A percentile compares a stretch with the other conserved stretches of the same genome.
Conservation (phyloP, 2,113 vertebrate species). For the Dipodomys stephensi region DNA sequence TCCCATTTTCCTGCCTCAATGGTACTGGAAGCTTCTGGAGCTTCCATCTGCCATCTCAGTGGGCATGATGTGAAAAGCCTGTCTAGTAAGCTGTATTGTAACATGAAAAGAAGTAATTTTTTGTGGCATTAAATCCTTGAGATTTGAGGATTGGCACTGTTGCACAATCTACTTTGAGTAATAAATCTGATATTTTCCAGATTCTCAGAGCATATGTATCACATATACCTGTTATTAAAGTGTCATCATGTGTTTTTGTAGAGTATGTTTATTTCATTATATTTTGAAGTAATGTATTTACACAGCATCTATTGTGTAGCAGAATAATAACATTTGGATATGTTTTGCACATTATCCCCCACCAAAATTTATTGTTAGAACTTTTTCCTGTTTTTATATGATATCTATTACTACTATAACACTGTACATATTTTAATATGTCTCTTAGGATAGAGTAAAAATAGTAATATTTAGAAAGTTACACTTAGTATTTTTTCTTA, state of each 20-base stretch:
- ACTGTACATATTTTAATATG: neutral
- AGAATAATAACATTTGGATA: neutral
- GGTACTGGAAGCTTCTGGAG: neutral
- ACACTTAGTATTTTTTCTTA: conserved; percentile 11
- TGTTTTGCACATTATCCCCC: neutral
- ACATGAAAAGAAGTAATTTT: neutral
- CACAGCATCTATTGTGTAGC: neutral
- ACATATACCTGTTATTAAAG: neutral
- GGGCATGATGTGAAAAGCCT: neutral
- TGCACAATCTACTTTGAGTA: neutral
- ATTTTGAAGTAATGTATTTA: conserved; percentile 1
- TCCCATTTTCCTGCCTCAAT: neutral
- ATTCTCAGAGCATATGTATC: neutral
- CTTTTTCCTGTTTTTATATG: neutral
- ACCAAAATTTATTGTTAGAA: neutral
- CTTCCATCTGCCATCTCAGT: neutral
- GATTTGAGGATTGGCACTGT: neutral
- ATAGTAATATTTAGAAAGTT: neutral
- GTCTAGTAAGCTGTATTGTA: neutral
- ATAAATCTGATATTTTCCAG: neutral
- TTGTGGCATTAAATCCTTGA: neutral
- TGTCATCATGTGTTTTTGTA: neutral
- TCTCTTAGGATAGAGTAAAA: conserved; percentile 28
- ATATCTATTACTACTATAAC: neutral
- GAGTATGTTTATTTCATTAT: neutral